Conservation (phyloP, 2,888 invertebrate genomes). For the Ennomos quercinarius region DNA sequence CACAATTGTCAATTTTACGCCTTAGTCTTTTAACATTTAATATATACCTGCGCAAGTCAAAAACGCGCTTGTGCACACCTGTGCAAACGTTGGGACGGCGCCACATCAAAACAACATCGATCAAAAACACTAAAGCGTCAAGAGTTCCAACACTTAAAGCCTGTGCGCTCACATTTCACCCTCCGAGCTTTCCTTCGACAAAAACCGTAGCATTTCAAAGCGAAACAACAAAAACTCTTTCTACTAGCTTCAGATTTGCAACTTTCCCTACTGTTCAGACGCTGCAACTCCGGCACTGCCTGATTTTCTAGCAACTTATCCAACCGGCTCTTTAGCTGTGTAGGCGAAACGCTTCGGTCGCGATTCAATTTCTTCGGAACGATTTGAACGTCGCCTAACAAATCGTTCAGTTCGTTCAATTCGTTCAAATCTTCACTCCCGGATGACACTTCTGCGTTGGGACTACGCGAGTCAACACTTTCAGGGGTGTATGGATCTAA, state of each 20-base stretch:
- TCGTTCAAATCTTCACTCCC: conserved; percentile 64
- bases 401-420: conserved; percentile 62
- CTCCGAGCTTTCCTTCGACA: conserved; percentile 69
- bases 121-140: conserved; percentile 39
- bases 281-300: conserved; percentile 58
- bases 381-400: conserved; percentile 48
- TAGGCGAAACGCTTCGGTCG: conserved; percentile 86
- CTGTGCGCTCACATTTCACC: conserved; percentile 66
- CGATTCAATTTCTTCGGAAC: conserved; percentile 56
- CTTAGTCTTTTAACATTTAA: too few relatives aligned
- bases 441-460: conserved; percentile 78
- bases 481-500: conserved; percentile 94
- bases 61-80: neutral
- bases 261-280: conserved; percentile 72
- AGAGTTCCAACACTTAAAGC: conserved; percentile 66
- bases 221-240: conserved; percentile 72
- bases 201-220: conserved; percentile 75
- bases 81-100: neutral
- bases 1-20: too few relatives aligned
- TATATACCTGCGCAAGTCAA: too few relatives aligned
- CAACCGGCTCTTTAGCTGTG: conserved; percentile 86
- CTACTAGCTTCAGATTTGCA: conserved; percentile 69
- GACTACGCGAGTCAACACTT: conserved; percentile 91
- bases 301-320: conserved; percentile 73
- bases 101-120: conserved; percentile 26